phyloP scores from a whole-genome alignment of 2,888 invertebrate genomes.

The Blera fallax region DNA sequence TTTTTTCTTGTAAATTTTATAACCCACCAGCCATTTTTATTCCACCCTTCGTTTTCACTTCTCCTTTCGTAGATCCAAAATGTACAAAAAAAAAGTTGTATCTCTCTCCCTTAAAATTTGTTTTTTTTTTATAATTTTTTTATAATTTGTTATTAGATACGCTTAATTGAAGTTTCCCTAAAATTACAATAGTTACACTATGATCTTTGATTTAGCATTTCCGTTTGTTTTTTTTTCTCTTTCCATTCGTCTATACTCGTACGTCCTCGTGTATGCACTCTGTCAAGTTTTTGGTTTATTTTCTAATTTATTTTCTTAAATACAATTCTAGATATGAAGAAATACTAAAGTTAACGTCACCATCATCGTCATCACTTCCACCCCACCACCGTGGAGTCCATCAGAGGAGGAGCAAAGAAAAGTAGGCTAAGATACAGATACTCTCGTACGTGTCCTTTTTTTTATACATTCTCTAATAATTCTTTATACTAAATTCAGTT shows the following conservation, averaged over 20 bases:
- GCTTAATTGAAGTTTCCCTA: conserved; percentile 65
- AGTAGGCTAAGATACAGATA: conserved; percentile 20
- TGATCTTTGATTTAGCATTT: conserved; percentile 62
- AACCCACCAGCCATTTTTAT: background rate
- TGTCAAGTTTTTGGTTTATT: background rate
- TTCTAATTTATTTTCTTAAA: conserved; percentile 6
- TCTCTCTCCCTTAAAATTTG: conserved; percentile 4
- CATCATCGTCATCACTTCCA: conserved; percentile 8
- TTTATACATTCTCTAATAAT: conserved; percentile 26
- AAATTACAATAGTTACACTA: conserved; percentile 68
- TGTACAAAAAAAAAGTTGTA: conserved; percentile 45
- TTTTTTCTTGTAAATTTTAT: background rate
- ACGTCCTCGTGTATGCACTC: background rate
- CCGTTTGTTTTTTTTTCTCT: background rate
- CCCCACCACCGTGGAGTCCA: background rate
- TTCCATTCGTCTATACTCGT: conserved; percentile 22
- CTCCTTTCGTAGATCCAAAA: background rate
- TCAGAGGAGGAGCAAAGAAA: conserved; percentile 14
- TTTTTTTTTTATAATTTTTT: conserved; percentile 25
- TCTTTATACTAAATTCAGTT: conserved; percentile 65
- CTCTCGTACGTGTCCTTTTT: background rate
- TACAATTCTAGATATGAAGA: conserved; percentile 45
- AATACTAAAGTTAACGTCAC: conserved; percentile 53
- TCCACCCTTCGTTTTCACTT: background rate
- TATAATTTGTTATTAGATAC: conserved; percentile 39